phyloP scores from a whole-genome alignment of 1,140 invertebrate species.

The Trialeurodes vaporariorum region DNA sequence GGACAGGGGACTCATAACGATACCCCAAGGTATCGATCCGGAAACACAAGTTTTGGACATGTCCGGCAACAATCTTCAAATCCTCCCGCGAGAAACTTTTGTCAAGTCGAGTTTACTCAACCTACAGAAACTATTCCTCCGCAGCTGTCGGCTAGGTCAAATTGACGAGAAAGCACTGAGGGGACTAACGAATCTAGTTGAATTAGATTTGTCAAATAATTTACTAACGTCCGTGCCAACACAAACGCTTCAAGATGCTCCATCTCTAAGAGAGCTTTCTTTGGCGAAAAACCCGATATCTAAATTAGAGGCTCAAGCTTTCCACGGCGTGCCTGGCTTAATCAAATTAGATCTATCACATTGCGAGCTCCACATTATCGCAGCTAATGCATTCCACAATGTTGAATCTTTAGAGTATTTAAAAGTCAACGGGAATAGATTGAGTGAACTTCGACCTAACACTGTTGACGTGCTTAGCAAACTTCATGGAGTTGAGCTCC shows the following conservation, averaged over 20 bases:
- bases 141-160: slow-evolving; percentile 65
- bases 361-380: slow-evolving; percentile 62
- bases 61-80: slow-evolving; percentile 72
- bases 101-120: slow-evolving; percentile 64
- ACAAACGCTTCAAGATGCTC: slow-evolving; percentile 59
- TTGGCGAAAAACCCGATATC: slow-evolving; percentile 69
- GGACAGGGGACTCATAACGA: slow-evolving; percentile 61
- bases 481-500: slow-evolving; percentile 70
- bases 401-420: slow-evolving; percentile 64
- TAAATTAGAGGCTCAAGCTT: slow-evolving; percentile 61
- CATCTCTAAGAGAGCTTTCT: slow-evolving; percentile 65
- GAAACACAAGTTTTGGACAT: slow-evolving; percentile 82
- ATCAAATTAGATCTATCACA: slow-evolving; percentile 74
- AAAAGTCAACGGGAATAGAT: slow-evolving; percentile 66
- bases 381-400: slow-evolving; percentile 62
- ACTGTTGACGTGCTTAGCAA: slow-evolving; percentile 59
- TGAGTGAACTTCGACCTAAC: slow-evolving; percentile 54
- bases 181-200: slow-evolving; percentile 74
- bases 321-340: slow-evolving; percentile 56
- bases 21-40: slow-evolving; percentile 68
- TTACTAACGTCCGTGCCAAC: slow-evolving; percentile 62
- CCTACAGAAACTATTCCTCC: slow-evolving; percentile 71
- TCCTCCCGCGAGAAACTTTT: slow-evolving; percentile 68
- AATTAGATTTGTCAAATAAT: slow-evolving; percentile 76
- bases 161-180: slow-evolving; percentile 72